Evolutionary conservation across 2,888 invertebrate genomes (phyloP).

Genomic region (Rhopalosiphum nymphaeae): DNA sequence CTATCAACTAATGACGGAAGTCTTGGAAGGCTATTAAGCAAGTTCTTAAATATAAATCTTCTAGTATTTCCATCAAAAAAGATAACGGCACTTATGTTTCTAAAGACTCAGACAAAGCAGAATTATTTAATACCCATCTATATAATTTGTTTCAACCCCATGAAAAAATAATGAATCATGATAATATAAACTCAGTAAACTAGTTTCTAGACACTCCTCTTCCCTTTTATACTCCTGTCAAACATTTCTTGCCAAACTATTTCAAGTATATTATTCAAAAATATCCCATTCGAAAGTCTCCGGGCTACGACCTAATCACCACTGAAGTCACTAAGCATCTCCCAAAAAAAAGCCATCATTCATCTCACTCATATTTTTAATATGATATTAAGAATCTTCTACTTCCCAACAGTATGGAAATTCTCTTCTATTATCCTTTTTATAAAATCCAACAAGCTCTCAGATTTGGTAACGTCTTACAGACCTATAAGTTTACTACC

Average conservation of each 20-base stretch:
- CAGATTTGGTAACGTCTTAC: background rate
- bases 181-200: too few species aligned
- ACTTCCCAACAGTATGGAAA: background rate
- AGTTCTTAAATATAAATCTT: too few species aligned
- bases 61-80: too few species aligned
- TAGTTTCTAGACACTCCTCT: too few species aligned
- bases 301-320: background rate
- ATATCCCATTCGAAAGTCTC: background rate
- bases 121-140: too few species aligned
- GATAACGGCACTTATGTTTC: too few species aligned
- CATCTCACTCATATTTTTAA: background rate
- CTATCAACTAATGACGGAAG: too few species aligned
- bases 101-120: too few species aligned
- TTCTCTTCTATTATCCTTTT: background rate
- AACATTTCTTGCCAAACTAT: background rate
- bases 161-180: too few species aligned
- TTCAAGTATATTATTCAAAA: background rate
- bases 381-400: background rate
- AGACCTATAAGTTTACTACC: constrained; percentile 31
- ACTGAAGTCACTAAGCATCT: background rate
- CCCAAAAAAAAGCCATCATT: background rate
- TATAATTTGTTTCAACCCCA: too few species aligned
- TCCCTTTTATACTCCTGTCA: too few species aligned
- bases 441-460: background rate
- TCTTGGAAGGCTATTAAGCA: too few species aligned